phyloP scores from a whole-genome alignment of 2,113 vertebrate species.

The Ardeotis arabs region DNA sequence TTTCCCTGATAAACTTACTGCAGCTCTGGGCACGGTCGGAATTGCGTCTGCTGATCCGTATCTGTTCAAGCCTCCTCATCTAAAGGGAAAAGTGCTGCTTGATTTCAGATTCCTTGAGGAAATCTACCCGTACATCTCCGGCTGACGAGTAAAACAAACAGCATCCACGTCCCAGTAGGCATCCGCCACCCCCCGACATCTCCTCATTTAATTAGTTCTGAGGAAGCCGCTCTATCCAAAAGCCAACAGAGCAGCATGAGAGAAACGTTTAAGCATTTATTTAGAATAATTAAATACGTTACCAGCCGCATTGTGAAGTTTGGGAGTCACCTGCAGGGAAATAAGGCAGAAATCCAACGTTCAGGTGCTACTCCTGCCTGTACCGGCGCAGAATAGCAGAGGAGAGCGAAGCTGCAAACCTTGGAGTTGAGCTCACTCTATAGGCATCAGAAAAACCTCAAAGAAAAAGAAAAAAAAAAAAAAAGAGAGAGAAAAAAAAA shows the following conservation, averaged over 20 bases:
- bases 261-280: not conserved
- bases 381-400: slow-evolving; percentile 43
- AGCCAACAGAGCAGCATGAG: slow-evolving; percentile 4
- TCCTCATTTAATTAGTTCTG: slow-evolving; percentile 62
- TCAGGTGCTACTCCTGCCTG: slow-evolving; percentile 38
- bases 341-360: not conserved
- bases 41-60: slow-evolving; percentile 2
- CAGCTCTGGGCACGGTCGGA: not conserved
- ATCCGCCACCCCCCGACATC: not conserved
- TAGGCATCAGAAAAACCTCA: slow-evolving; percentile 71
- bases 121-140: slow-evolving; percentile 15
- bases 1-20: slow-evolving; percentile 23
- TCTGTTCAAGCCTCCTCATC: not conserved
- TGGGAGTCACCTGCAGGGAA: slow-evolving; percentile 71
- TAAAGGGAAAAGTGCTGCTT: not conserved
- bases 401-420: slow-evolving; percentile 60
- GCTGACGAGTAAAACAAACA: slow-evolving; percentile 13
- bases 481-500: not conserved
- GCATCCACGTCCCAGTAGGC: slow-evolving; percentile 18
- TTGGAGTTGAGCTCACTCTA: slow-evolving; percentile 73
- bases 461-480: not conserved
- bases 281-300: slow-evolving; percentile 66
- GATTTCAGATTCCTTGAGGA: not conserved
- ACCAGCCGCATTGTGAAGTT: slow-evolving; percentile 83
- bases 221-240: slow-evolving; percentile 1